Evolutionary conservation across 1,140 invertebrate species (phyloP), one percentile per base, ranked within the genome.

Genomic region (Mactra quadrangularis): DNA sequence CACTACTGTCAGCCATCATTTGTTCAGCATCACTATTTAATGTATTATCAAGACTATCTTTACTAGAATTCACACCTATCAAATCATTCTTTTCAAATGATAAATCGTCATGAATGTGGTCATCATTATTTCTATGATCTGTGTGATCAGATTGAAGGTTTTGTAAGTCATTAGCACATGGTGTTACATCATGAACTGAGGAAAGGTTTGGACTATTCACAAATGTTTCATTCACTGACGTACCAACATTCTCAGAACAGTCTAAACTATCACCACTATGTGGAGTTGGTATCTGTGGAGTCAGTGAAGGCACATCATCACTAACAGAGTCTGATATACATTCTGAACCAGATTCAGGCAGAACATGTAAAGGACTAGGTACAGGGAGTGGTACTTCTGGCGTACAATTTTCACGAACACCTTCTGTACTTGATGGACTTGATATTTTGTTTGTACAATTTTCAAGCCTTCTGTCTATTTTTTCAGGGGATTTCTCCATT

Each of bases 241-340:
- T 68, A 17, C 53, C 77, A 19, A 81, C 66, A 70, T 62, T 78
- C 27, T 60, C 33, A 27, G 77, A 52, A 33, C 77, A 31, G 27
- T 81, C 71, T 45, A 53, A 22, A 41, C 59, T 75, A 31, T 82
- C 79, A 47, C 25, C 55, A 82, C 79, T 82, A 27, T 84, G 83
- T 50, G 88, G 88, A 2, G 87, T 89, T 22, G 87, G 87, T 19
- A 89, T 83, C 70, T 88, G 88, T 59, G 88, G 88, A 35, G 87
- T 88, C 31, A 89, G 79, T 60, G 88, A 87, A 83, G 87, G 86
- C 70, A 85, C 83, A 70, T 86, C 83, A 82, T 87, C 85, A 87
- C 87, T 89, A 45, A 88, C 85, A 19, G 86, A 83, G 59, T 87
- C 85, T 22, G 85, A 86, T 29, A 87, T 68, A 68, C 82, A 85